phyloP scores from a whole-genome alignment of 2,888 invertebrate genomes.

The Thera obeliscata region DNA sequence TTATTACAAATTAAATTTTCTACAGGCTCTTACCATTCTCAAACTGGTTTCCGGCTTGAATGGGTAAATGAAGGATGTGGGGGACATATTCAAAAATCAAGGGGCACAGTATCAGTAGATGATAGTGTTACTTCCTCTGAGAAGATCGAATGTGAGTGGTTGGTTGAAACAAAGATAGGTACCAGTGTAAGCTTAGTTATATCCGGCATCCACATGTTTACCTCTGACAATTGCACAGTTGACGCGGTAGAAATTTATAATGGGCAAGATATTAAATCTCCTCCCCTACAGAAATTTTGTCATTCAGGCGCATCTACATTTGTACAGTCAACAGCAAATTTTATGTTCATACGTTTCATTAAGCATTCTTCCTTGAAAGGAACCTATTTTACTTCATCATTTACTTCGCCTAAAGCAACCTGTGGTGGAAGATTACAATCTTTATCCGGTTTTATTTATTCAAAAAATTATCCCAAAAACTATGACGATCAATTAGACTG shows the following conservation, averaged over 20 bases:
- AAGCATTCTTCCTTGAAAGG: constrained; percentile 83
- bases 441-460: constrained; percentile 87
- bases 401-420: constrained; percentile 65
- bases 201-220: constrained; percentile 85
- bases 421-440: constrained; percentile 90
- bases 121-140: constrained; percentile 84
- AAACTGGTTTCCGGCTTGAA: constrained; percentile 92
- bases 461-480: constrained; percentile 92
- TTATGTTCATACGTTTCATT: constrained; percentile 88
- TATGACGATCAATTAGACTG: constrained; percentile 91
- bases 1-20: constrained; percentile 87
- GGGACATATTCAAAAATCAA: constrained; percentile 83
- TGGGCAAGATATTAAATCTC: constrained; percentile 85
- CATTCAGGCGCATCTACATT: constrained; percentile 64
- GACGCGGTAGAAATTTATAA: constrained; percentile 88
- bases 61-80: constrained; percentile 92
- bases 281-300: constrained; percentile 86
- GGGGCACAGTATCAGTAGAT: constrained; percentile 86
- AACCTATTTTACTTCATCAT: constrained; percentile 86
- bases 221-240: constrained; percentile 80
- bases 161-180: constrained; percentile 87
- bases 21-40: constrained; percentile 83
- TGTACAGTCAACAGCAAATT: constrained; percentile 87
- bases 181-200: constrained; percentile 88
- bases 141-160: constrained; percentile 89